Percentiles rank a stretch among this genome's conserved stretches.
These are phyloP conservation scores for Ictidomys tridecemlineatus DNA, from an alignment of 2,113 vertebrate genomes.

Conservation along the genomic window DNA sequence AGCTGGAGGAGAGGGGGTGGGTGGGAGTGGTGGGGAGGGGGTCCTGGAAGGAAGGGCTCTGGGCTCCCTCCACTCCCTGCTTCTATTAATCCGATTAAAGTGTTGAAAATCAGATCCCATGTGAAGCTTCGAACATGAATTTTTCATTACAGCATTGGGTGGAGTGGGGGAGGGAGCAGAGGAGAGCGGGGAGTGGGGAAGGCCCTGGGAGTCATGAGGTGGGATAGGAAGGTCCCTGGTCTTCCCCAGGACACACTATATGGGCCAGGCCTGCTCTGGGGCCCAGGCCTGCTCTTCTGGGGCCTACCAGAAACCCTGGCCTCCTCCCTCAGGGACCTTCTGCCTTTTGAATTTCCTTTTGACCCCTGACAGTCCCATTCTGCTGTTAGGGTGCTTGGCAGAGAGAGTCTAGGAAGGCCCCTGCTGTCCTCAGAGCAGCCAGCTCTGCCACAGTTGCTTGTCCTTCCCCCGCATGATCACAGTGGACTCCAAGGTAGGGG, in stretches of 20 bases:
- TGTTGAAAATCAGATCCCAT: conserved; percentile 78
- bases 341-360: not conserved
- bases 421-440: not conserved
- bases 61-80: conserved; percentile 24
- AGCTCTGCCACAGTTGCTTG: rapidly evolving
- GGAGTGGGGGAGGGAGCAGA: not conserved
- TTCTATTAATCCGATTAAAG: conserved; percentile 77
- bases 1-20: not conserved
- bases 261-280: not conserved
- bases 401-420: not conserved
- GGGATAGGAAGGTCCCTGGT: not conserved
- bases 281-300: not conserved
- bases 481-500: not conserved
- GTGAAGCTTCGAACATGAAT: conserved; percentile 69
- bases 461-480: rapidly evolving
- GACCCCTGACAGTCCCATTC: not conserved
- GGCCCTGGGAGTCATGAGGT: too few relatives aligned
- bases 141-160: conserved; percentile 67
- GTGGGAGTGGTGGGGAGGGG: not conserved
- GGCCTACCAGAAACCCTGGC: not conserved
- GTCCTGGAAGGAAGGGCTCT: not conserved
- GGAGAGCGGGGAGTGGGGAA: too few relatives aligned
- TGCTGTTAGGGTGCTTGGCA: not conserved
- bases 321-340: not conserved
- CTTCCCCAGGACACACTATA: not conserved